Evolutionary conservation across 2,797 vertebrate genomes (phyloP).

Genomic region (Cryptoblepharus egeriae): DNA sequence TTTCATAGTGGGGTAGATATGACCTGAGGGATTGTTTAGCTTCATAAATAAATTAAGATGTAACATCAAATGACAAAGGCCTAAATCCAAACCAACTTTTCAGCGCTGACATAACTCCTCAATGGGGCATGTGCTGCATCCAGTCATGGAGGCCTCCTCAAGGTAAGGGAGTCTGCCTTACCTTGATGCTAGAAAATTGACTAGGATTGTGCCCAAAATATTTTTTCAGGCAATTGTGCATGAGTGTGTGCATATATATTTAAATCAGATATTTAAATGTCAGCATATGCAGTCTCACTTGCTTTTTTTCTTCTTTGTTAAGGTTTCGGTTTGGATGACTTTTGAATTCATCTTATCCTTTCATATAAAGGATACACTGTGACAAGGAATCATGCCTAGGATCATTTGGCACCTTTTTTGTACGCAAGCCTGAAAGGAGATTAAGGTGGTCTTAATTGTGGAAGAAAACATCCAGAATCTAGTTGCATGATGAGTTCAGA

Average conservation of each 20-base stretch:
- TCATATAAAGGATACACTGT: constrained; percentile 41
- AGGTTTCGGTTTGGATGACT: constrained; percentile 55
- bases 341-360: constrained; percentile 43
- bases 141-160: too few species aligned
- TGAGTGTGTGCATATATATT: too few species aligned
- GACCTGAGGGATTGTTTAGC: not conserved
- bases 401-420: constrained; percentile 40
- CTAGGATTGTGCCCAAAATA: too few species aligned
- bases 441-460: constrained; percentile 68
- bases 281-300: not conserved
- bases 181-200: too few species aligned
- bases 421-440: constrained; percentile 47
- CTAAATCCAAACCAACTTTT: too few species aligned
- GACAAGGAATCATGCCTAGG: constrained; percentile 69
- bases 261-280: accelerated
- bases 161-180: too few species aligned
- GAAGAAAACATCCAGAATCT: constrained; percentile 59
- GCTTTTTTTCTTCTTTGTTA: constrained; percentile 41
- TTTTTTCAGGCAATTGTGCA: too few species aligned
- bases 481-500: constrained; percentile 90
- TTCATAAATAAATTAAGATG: not conserved
- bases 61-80: not conserved
- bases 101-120: too few species aligned
- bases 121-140: too few species aligned
- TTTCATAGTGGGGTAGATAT: not conserved